Percentiles rank a stretch among this genome's conserved stretches.
These are phyloP conservation scores for Huso huso DNA, from an alignment of 2,797 vertebrate genomes.

Conservation along the genomic window DNA sequence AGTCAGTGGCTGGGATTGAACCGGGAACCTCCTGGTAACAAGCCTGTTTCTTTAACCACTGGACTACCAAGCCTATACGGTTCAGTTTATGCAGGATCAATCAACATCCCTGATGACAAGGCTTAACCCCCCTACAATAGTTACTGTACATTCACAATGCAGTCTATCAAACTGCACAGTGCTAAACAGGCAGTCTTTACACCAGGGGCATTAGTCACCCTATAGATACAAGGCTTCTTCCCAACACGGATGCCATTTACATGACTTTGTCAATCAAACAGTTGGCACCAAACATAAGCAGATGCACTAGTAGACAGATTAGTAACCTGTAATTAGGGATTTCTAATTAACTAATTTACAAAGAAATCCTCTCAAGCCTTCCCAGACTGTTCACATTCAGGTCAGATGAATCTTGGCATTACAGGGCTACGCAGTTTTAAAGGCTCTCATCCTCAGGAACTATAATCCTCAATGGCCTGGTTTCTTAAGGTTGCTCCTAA, in stretches of 20 bases:
- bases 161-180: too few relatives aligned
- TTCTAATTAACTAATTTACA: conserved; percentile 77
- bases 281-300: conserved; percentile 50
- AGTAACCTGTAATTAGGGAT: conserved; percentile 65
- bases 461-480: conserved; percentile 47
- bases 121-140: too few relatives aligned
- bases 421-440: conserved; percentile 26
- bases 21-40: too few relatives aligned
- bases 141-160: too few relatives aligned
- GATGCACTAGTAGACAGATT: conserved; percentile 60
- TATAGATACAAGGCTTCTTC: not conserved
- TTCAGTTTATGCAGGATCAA: too few relatives aligned
- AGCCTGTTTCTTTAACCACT: too few relatives aligned
- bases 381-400: conserved; percentile 36
- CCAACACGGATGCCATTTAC: not conserved
- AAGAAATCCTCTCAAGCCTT: conserved; percentile 46
- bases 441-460: conserved; percentile 24
- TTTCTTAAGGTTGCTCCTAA: conserved; percentile 50
- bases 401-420: not conserved
- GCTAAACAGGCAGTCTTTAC: not conserved
- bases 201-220: not conserved
- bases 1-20: too few relatives aligned
- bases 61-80: too few relatives aligned
- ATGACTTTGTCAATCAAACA: conserved; percentile 21
- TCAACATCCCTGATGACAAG: too few relatives aligned